These are phyloP conservation scores for Charadrius vociferus DNA, from an alignment of 2,113 vertebrate species.

Conservation along the genomic window DNA sequence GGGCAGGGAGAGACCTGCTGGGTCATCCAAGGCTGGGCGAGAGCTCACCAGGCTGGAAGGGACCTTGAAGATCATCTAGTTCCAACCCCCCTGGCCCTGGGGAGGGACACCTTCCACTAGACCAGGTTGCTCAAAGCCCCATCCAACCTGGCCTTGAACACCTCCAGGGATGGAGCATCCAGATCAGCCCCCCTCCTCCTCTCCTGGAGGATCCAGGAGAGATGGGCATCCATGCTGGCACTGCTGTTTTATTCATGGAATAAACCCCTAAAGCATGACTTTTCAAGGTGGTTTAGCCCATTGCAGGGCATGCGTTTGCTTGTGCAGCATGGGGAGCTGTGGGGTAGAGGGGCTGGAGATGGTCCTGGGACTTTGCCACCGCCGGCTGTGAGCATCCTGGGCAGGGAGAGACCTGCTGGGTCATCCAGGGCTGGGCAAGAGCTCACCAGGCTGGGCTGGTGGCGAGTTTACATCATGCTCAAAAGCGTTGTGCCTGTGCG, in stretches of 20 bases:
- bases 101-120: neutral
- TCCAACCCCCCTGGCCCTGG: neutral
- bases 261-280: neutral
- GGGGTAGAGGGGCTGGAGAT: neutral
- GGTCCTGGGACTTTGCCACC: neutral
- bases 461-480: accelerated
- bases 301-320: accelerated
- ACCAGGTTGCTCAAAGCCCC: neutral
- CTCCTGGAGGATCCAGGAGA: neutral
- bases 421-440: neutral
- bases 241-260: neutral
- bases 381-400: accelerated
- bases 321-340: accelerated
- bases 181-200: neutral
- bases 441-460: neutral
- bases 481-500: accelerated
- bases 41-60: neutral
- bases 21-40: neutral
- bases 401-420: neutral
- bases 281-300: accelerated
- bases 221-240: accelerated
- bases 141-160: neutral
- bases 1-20: neutral
- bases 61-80: neutral
- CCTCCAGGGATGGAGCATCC: neutral